Percentiles rank a stretch among this genome's conserved stretches.
Evolutionary conservation across 2,797 vertebrate genomes (phyloP).

Genomic region (Paramormyrops hopkinsi): DNA sequence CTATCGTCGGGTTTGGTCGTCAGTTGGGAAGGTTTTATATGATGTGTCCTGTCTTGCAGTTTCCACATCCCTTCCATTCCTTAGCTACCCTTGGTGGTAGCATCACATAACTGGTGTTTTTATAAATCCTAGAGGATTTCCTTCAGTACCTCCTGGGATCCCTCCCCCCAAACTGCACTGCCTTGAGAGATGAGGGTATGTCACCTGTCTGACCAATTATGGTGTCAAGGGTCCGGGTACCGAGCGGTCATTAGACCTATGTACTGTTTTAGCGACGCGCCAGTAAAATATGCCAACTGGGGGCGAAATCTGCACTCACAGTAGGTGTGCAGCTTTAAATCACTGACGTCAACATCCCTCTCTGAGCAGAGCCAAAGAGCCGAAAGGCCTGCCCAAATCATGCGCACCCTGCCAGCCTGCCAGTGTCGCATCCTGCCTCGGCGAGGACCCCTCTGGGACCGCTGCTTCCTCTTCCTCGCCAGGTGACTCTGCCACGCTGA

Average conservation of each 20-base stretch:
- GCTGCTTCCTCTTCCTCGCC: not conserved
- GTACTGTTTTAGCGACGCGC: not conserved
- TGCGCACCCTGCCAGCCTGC: not conserved
- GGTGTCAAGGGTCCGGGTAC: not conserved
- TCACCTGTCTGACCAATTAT: not conserved
- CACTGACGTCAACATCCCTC: not conserved
- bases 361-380: not conserved
- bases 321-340: not conserved
- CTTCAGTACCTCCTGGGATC: not conserved
- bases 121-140: not conserved
- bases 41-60: not conserved
- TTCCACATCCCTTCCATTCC: not conserved
- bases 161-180: not conserved
- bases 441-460: not conserved
- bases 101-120: not conserved
- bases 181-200: not conserved
- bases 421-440: not conserved
- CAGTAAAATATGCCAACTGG: not conserved
- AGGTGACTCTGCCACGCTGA: not conserved
- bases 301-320: not conserved
- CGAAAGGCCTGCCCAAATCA: not conserved
- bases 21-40: not conserved
- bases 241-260: not conserved
- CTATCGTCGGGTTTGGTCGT: not conserved
- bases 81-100: not conserved